Percentiles rank a stretch among this genome's conserved stretches.
Evolutionary conservation across 2,888 invertebrate species (phyloP).

Genomic region (Zygogramma bicolorata): DNA sequence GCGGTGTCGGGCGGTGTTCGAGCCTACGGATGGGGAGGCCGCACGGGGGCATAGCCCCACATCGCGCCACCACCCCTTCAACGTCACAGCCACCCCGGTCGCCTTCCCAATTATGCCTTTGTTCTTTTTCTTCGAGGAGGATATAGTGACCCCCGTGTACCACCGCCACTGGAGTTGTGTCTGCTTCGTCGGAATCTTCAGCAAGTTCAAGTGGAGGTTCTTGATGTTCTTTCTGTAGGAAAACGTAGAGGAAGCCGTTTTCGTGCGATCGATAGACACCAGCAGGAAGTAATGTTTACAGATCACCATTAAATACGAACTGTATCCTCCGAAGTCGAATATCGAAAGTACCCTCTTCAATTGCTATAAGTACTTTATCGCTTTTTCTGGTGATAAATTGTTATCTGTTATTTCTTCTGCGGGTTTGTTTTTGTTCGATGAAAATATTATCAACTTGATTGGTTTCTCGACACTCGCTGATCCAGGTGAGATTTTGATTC

Average conservation of each 20-base stretch:
- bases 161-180: slow-evolving; percentile 42
- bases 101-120: slow-evolving; percentile 59
- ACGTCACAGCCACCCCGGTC: slow-evolving; percentile 65
- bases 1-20: slow-evolving; percentile 50
- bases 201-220: slow-evolving; percentile 46
- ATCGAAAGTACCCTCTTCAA: not conserved
- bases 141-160: slow-evolving; percentile 28
- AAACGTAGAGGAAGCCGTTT: slow-evolving; percentile 56
- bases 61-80: slow-evolving; percentile 68
- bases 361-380: not conserved
- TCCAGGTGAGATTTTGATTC: slow-evolving; percentile 37
- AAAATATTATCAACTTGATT: slow-evolving; percentile 25
- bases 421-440: slow-evolving; percentile 39
- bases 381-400: not conserved
- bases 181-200: slow-evolving; percentile 45
- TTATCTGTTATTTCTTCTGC: slow-evolving; percentile 38
- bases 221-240: slow-evolving; percentile 46
- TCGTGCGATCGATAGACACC: slow-evolving; percentile 33
- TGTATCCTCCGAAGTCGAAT: not conserved
- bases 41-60: slow-evolving; percentile 67
- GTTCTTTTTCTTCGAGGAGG: slow-evolving; percentile 48
- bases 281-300: not conserved
- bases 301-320: slow-evolving; percentile 21
- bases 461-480: slow-evolving; percentile 21
- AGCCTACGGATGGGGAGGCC: slow-evolving; percentile 59